Evolutionary conservation across 2,113 vertebrate species (phyloP), one percentile per base, ranked within the genome.

Genomic region (Podiceps cristatus): DNA sequence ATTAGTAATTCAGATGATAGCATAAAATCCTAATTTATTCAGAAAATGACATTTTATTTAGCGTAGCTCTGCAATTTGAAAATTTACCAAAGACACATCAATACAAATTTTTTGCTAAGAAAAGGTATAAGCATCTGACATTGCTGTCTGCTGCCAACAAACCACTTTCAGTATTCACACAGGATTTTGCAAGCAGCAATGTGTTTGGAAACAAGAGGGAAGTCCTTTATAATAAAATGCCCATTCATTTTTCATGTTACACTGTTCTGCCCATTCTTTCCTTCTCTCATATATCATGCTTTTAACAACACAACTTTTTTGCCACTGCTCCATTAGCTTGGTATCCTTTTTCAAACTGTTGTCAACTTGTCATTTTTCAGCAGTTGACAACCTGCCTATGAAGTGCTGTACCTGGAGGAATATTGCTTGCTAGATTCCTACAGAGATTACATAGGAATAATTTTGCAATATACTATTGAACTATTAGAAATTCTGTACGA

Each of bases 31-130:
- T 97, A 97, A 98, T 98, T 98, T 98, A 98, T 98, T 98, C 97
- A 98, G 96, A 98, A 97, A 98, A 91, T 98, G 98, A 97, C 98
- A 98, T 98, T 98, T 98, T 98, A 97, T 98, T 98, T 98, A 98
- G 94, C 6, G 10, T 83, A 97, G 96, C 94, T 97, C 94, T 97
- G 97, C 96, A 98, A 98, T 96, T 95, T 97, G 95, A 96, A 94
- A 95, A 98, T 96, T 97, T 98, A 97, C 84, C 1, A 1, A 94
- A 95, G 95, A 93, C 84, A 91, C 72, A 94, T 92, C 94, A 94
- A 96, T 95, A 97, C 96, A 93, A 80, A 95, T 94, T 85, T 90
- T 84, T 96, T 96, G 74, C 93, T 94, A 94, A 96, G 94, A 79
- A 83, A 90, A 97, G 74, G 77, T 73, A 22, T 33, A 55, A 97